phyloP scores from a whole-genome alignment of 2,888 invertebrate species.

The Synanthedon andrenaeformis region DNA sequence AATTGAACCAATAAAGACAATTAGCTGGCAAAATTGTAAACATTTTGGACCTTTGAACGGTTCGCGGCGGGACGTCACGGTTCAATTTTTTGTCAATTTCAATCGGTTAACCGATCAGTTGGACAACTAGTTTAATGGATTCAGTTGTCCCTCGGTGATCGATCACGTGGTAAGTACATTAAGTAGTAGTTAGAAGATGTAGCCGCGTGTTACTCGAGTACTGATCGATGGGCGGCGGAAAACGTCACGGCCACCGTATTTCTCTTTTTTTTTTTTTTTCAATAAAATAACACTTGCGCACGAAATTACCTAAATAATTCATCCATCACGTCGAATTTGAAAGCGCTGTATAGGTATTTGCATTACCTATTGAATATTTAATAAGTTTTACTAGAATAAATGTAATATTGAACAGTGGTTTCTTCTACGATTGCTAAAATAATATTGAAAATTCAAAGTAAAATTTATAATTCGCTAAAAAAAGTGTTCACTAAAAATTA shows the following conservation, averaged over 20 bases:
- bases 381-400: no score
- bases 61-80: no score
- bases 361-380: no score
- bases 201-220: constrained; percentile 21
- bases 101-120: constrained; percentile 59
- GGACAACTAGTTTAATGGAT: constrained; percentile 60
- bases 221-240: constrained; percentile 38
- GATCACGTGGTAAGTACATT: constrained; percentile 57
- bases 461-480: no score
- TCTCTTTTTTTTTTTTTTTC: constrained; percentile 13
- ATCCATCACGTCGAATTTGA: neutral
- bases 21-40: no score
- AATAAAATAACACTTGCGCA: neutral
- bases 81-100: constrained; percentile 52
- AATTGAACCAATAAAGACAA: no score
- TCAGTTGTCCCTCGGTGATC: constrained; percentile 54
- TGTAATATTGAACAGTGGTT: no score
- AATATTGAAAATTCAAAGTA: no score
- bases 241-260: constrained; percentile 8
- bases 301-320: neutral
- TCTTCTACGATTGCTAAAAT: no score
- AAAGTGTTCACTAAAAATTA: no score
- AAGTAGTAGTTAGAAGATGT: constrained; percentile 46
- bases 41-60: no score
- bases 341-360: no score